Conservation (phyloP, 2,113 vertebrate species). For the Callaeas wilsoni region DNA sequence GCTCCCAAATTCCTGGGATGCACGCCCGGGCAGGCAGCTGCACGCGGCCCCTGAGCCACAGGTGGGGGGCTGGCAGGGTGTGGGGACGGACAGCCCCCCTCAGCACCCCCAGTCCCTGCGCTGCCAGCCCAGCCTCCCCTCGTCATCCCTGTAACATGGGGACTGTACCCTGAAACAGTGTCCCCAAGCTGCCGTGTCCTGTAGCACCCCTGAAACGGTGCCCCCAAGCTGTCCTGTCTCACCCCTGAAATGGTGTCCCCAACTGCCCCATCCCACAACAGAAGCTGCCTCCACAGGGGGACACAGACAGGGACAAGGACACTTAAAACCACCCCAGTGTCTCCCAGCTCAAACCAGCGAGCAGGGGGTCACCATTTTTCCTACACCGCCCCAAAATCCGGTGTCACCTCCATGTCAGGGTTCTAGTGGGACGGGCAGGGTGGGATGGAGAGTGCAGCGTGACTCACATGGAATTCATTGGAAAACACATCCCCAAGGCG, state of each 20-base stretch:
- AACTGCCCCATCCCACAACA: neutral
- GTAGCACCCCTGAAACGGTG: neutral
- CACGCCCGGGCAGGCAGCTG: conserved; percentile 76
- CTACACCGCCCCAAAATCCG: fast-evolving
- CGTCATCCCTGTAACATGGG: neutral
- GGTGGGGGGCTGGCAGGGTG: neutral
- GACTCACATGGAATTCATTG: neutral
- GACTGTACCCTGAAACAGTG: neutral
- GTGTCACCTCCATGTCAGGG: neutral
- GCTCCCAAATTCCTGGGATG: conserved; percentile 74
- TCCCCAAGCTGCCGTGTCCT: neutral
- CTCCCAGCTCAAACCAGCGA: neutral
- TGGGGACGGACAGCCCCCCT: neutral
- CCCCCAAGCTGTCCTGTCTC: neutral
- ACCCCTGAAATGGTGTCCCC: neutral
- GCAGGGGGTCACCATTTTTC: neutral
- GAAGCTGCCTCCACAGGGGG: fast-evolving
- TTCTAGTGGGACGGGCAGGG: fast-evolving
- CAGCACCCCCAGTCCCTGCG: neutral
- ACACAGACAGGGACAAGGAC: neutral
- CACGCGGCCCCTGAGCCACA: neutral
- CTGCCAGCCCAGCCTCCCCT: neutral
- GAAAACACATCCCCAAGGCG: neutral
- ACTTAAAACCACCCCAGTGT: neutral
- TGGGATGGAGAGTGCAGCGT: fast-evolving